Conservation (phyloP, 2,113 vertebrate genomes). For the Notothenia rossii region DNA sequence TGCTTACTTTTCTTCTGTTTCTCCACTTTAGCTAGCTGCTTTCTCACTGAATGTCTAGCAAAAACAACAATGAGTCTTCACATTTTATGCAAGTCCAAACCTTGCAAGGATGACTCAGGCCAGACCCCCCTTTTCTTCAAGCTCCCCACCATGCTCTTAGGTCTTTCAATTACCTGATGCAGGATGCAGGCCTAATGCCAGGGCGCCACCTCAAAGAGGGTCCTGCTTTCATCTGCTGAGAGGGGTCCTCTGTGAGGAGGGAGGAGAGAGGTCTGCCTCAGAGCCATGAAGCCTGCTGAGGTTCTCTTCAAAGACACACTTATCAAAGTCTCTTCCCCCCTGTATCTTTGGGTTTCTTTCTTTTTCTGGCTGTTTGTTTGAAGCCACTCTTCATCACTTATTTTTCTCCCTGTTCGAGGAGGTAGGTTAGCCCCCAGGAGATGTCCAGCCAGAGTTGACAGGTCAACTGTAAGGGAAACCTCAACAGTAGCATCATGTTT, state of each 20-base stretch:
- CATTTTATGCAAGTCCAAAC: slow-evolving; percentile 36
- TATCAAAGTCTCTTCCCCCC: slow-evolving; percentile 36
- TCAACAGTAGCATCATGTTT: slow-evolving; percentile 41
- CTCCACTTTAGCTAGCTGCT: background rate
- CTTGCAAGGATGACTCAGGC: slow-evolving; percentile 58
- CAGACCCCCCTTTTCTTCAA: background rate
- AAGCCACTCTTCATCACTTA: slow-evolving; percentile 24
- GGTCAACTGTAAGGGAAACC: slow-evolving; percentile 57
- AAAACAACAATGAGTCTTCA: slow-evolving; percentile 9
- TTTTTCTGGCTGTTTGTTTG: slow-evolving; percentile 25
- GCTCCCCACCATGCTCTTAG: slow-evolving; percentile 54
- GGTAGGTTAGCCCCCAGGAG: slow-evolving; percentile 38
- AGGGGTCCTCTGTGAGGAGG: slow-evolving; percentile 54
- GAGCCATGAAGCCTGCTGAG: slow-evolving; percentile 58
- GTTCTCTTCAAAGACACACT: slow-evolving; percentile 73
- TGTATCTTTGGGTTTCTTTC: slow-evolving; percentile 42
- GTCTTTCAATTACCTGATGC: slow-evolving; percentile 85
- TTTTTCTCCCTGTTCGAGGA: slow-evolving; percentile 33
- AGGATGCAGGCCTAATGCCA: slow-evolving; percentile 77
- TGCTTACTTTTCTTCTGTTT: background rate
- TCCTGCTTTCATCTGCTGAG: slow-evolving; percentile 80
- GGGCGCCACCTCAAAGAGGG: slow-evolving; percentile 74
- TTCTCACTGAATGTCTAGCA: background rate
- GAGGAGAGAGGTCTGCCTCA: slow-evolving; percentile 57
- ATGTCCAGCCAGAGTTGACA: slow-evolving; percentile 20